Base-by-base conservation (phyloP, 64 coral and sea anemone genomes). In the Acropora tenuis region DNA sequence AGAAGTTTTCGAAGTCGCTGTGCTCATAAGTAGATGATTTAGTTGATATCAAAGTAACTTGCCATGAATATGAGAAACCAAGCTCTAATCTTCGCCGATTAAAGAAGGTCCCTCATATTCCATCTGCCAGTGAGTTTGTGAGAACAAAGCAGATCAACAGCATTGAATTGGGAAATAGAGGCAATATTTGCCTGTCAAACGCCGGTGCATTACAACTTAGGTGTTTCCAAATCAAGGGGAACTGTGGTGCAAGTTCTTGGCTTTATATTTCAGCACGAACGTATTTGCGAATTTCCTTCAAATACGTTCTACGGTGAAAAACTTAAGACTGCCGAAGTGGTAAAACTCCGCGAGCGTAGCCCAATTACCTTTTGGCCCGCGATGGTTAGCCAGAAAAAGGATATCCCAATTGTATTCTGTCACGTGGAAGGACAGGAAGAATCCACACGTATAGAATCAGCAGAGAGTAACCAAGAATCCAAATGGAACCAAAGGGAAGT, bases 401-500 rank as follows among this genome's bases (percentile, higher is more conserved):
- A 86, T 76, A 18, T 76, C 50, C 91, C 80, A 6, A 74, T 92
- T 60, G 91, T 80, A 5, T 96, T 96, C 69, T 96, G 95, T 16
- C 90, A 96, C 76, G 87, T 96, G 11, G 95, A 96, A 90, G 95
- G 95, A 1, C 63, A 76, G n/a, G 95, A 96, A 41, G 58, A 96
- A 48, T 93, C 95, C 42, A 46, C 95, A 17, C 91, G 63, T 1
- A 93, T 96, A 55, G 55, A n/a, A 30, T 89, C 95, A 1, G 83
- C 85, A n/a, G 79, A 93, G 19, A 96, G 95, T 65, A 92, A 92
- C 48, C 80, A 83, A 79, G 95, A 93, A 15, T 96, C 95, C 10
- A 96, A 96, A 76, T 84, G 90, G 52, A 96, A 96, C 87, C 81
- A 57, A 88, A 88, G 93, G 48, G 95, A 96, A 79, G 95, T 88